Evolutionary conservation across 1,140 invertebrate genomes (phyloP), one percentile per base, ranked within the genome.

Genomic region (Drosophila leontia): DNA sequence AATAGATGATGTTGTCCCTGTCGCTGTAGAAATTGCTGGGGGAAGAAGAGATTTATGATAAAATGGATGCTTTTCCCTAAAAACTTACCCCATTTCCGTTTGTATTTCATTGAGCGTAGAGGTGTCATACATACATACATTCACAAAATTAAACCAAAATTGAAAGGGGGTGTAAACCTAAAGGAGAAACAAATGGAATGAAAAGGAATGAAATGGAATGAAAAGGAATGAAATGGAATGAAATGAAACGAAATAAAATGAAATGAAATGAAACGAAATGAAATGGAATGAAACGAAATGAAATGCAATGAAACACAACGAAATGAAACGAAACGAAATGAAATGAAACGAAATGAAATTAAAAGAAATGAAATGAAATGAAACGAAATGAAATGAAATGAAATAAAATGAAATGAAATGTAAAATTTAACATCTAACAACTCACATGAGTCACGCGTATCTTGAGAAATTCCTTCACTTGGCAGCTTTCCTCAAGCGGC

Each of bases 91-190:
- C 5, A 82, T 9, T 7, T 17, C 4, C 0, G 0, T 0, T 7
- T 29, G 9, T 5, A 83, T 17, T 0, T 48, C 13, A 2, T 8
- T 84, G 12, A 3, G 35, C 1, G 26, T 7, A 2, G 12, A 6
- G 0, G 11, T 12, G 7, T 50, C 62, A 0, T 26, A 6, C 0
- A 2, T 1, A 0, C 32, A 6, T n/a, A n/a, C n/a, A 0, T 15
- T 9, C 3, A 15, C 39, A 1, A 75, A 44, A 13, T 65, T 75
- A 5, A 84, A 85, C 82, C 82, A 84, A 17, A 84, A 84, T 17
- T 84, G 82, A 67, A 85, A 84, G 1, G 82, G 82, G 4, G 59
- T 69, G 12, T 81, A 84, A 0, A 71, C 32, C 80, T 82, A 6
- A 7, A 34, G 5, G 29, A 23, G 23, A 26, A 13, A 6, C 2